phyloP scores from a whole-genome alignment of 2,113 vertebrate species.

The Cephalopterus ornatus region DNA sequence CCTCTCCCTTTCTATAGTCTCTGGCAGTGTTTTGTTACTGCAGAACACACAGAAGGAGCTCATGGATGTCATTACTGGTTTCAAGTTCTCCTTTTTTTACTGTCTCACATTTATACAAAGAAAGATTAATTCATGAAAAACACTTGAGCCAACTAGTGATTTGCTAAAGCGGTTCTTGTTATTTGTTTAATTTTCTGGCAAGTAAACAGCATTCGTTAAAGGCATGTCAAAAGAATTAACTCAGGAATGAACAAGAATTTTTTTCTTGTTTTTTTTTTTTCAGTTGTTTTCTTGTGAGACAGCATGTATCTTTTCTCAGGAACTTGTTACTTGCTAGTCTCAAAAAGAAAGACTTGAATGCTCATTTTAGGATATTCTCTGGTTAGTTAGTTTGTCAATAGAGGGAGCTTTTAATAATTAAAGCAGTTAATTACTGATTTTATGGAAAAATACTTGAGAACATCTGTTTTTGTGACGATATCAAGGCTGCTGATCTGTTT shows the following conservation, averaged over 20 bases:
- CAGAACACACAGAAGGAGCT: neutral
- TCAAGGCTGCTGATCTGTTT: neutral
- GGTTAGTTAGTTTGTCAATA: neutral
- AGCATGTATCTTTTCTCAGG: neutral
- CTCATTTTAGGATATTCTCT: neutral
- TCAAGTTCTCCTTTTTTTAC: neutral
- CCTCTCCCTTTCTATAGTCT: neutral
- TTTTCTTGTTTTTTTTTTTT: neutral
- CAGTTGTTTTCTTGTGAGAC: neutral
- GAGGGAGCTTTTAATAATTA: neutral
- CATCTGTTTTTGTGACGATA: neutral
- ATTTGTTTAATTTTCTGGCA: slow-evolving; percentile 15
- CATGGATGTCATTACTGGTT: neutral
- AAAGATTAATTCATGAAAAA: neutral
- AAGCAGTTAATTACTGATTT: neutral
- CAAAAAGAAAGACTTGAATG: neutral
- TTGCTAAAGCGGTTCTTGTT: neutral
- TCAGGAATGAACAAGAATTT: neutral
- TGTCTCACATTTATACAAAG: neutral
- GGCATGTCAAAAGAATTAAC: neutral
- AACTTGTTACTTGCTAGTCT: neutral
- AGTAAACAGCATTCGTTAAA: neutral
- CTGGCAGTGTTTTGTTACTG: neutral
- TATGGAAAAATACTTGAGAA: neutral
- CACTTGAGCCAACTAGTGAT: neutral